phyloP scores from a whole-genome alignment of 2,113 vertebrate species.

The Tachuris rubrigastra region DNA sequence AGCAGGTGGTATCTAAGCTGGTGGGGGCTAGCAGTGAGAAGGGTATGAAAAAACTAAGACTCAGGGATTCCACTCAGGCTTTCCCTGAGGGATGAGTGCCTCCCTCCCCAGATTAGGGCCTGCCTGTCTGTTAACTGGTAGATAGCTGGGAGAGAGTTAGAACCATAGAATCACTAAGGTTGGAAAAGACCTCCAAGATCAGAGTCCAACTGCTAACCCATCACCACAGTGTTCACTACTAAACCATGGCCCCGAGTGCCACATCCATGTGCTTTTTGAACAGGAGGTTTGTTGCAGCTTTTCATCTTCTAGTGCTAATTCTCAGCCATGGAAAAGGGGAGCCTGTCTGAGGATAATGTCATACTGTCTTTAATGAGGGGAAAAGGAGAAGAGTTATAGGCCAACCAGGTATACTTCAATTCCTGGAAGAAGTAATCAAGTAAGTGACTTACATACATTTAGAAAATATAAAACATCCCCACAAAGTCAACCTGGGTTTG shows the following conservation, averaged over 20 bases:
- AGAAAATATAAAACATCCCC: background rate
- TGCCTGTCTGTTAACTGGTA: background rate
- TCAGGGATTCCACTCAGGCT: accelerated
- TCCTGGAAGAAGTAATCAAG: slow-evolving; percentile 6
- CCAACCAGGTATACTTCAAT: background rate
- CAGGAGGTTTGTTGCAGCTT: background rate
- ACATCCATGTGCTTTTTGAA: background rate
- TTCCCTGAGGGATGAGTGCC: background rate
- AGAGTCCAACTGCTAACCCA: background rate
- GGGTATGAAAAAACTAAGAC: background rate
- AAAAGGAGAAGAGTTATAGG: background rate
- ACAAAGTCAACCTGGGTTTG: background rate
- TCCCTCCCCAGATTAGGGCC: accelerated
- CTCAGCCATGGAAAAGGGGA: background rate
- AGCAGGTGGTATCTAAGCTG: accelerated
- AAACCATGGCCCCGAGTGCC: background rate
- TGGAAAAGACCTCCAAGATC: background rate
- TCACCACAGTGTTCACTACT: background rate
- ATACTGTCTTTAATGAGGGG: background rate
- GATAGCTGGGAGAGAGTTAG: background rate
- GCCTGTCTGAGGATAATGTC: background rate
- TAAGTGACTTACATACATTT: background rate
- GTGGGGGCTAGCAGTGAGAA: background rate
- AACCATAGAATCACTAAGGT: background rate
- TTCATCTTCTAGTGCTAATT: background rate